Evolutionary conservation across 2,888 invertebrate species (phyloP).

Genomic region (Oscheius onirici): DNA sequence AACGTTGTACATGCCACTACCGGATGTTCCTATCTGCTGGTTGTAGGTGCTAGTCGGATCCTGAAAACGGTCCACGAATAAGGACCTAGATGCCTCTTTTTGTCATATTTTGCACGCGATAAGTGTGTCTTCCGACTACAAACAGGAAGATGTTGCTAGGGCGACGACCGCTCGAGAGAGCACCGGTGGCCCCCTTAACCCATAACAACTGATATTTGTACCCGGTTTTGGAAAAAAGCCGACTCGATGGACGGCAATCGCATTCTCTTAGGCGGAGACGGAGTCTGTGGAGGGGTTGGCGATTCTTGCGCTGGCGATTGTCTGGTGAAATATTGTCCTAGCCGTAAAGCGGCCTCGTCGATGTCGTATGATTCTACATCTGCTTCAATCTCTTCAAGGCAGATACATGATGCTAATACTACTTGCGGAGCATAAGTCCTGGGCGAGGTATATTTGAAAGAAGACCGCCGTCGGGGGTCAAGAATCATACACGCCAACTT

Average conservation of each 20-base stretch:
- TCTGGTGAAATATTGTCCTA: not conserved
- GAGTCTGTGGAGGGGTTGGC: not conserved
- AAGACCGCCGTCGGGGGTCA: too few relatives aligned
- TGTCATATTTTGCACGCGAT: not conserved
- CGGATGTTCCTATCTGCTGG: not conserved
- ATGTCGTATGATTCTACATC: not conserved
- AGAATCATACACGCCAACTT: too few relatives aligned
- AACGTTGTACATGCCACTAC: not conserved
- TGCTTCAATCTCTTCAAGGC: not conserved
- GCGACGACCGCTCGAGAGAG: slow-evolving; percentile 1
- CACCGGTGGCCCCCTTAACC: not conserved
- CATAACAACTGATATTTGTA: not conserved
- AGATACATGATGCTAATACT: too few relatives aligned
- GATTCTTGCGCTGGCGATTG: not conserved
- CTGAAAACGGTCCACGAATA: slow-evolving; percentile 10
- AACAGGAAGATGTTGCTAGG: slow-evolving; percentile 30
- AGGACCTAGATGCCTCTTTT: not conserved
- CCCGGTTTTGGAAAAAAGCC: not conserved
- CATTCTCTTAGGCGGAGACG: not conserved
- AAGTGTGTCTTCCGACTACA: not conserved
- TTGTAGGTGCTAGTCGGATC: slow-evolving; percentile 14
- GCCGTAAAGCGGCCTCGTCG: not conserved
- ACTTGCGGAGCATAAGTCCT: too few relatives aligned
- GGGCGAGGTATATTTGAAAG: too few relatives aligned
- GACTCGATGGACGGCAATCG: not conserved